phyloP scores from a whole-genome alignment of 1,140 invertebrate species.

The Andrena cerasifolii region DNA sequence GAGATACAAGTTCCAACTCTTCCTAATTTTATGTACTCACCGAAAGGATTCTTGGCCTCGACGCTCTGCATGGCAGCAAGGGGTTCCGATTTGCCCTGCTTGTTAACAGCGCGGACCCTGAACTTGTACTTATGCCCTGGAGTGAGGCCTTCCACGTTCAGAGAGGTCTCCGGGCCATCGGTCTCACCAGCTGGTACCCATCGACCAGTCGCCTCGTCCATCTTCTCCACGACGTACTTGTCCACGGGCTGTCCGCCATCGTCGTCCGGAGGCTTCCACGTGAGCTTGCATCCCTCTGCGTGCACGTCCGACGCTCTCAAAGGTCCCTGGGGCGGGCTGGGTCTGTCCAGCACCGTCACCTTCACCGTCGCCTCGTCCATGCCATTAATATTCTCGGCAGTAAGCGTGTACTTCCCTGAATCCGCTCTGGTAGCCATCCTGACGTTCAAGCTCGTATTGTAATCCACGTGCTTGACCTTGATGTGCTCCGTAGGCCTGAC shows the following conservation, averaged over 20 bases:
- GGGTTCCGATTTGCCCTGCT: constrained; percentile 97
- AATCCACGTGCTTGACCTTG: constrained; percentile 92
- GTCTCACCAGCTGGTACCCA: constrained; percentile 97
- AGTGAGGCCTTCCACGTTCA: constrained; percentile 89
- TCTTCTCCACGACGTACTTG: constrained; percentile 96
- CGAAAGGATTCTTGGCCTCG: constrained; percentile 99
- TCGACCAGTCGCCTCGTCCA: constrained; percentile 95
- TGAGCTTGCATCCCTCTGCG: constrained; percentile 92
- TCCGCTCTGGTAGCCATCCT: constrained; percentile 93
- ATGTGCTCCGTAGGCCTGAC: constrained; percentile 87
- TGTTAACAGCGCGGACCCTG: constrained; percentile 96
- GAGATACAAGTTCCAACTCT: too few relatives aligned
- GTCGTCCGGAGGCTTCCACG: constrained; percentile 95
- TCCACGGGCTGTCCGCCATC: constrained; percentile 95
- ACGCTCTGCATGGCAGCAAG: constrained; percentile 93
- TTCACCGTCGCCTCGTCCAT: constrained; percentile 95
- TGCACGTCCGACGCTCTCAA: constrained; percentile 93
- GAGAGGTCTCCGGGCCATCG: constrained; percentile 88
- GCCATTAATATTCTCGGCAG: constrained; percentile 96
- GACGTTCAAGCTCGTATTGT: constrained; percentile 94
- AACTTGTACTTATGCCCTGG: constrained; percentile 98
- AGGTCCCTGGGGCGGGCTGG: constrained; percentile 94
- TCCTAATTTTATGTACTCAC: constrained; percentile 79
- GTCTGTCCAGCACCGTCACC: constrained; percentile 95
- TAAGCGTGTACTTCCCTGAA: constrained; percentile 95